These are phyloP conservation scores for Barnardius zonarius DNA, from an alignment of 2,113 vertebrate species.

Conservation along the genomic window DNA sequence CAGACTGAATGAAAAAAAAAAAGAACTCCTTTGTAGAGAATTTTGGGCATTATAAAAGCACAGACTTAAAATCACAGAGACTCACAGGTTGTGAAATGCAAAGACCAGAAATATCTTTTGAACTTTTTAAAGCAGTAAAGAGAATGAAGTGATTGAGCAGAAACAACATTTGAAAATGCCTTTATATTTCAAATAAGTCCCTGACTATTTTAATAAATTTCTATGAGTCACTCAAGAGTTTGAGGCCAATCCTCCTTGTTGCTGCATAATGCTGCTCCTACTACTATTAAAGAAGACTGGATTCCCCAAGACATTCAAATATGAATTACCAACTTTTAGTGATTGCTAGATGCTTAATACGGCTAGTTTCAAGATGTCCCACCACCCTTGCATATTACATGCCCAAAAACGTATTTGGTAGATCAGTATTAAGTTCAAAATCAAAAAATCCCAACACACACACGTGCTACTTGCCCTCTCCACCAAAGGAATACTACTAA, in stretches of 20 bases:
- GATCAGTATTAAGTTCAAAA: not conserved
- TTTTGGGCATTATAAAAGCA: not conserved
- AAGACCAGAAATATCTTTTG: not conserved
- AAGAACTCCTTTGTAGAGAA: not conserved
- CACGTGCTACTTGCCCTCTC: fast-evolving
- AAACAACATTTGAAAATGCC: not conserved
- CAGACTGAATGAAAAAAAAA: not conserved
- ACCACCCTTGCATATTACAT: not conserved
- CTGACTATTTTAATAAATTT: not conserved
- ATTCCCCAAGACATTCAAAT: not conserved
- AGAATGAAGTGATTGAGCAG: not conserved
- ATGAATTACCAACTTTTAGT: not conserved
- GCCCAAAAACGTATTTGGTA: not conserved
- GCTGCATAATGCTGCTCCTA: not conserved
- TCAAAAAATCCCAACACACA: not conserved
- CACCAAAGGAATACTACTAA: not conserved
- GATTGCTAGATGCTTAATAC: not conserved
- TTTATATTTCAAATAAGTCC: not conserved
- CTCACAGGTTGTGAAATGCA: not conserved
- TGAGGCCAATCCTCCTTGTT: not conserved
- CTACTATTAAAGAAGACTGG: not conserved
- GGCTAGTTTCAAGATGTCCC: not conserved
- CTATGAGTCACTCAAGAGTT: not conserved
- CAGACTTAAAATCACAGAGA: not conserved
- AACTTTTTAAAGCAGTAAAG: not conserved